A percentile compares a stretch with the other conserved stretches of the same genome.
Evolutionary conservation across 2,888 invertebrate genomes (phyloP).

Genomic region (Lottia gigantea): DNA sequence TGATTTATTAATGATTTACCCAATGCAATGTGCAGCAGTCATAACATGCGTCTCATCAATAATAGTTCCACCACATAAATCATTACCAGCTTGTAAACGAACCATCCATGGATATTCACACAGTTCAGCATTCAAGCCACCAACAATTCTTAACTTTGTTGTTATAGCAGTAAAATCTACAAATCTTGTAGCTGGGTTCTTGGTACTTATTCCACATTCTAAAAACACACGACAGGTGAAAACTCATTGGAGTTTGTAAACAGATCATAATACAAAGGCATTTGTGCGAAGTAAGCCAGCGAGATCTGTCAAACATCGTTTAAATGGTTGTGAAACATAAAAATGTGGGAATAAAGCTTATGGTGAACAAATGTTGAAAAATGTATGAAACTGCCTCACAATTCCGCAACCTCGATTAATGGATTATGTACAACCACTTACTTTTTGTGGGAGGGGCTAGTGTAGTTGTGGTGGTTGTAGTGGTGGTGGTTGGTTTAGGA

Average conservation of each 20-base stretch:
- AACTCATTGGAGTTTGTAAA: too few species aligned
- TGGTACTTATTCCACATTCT: slow-evolving; percentile 21
- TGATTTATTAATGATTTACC: slow-evolving; percentile 17
- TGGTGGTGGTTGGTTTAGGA: not conserved
- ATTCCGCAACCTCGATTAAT: too few species aligned
- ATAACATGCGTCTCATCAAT: slow-evolving; percentile 28
- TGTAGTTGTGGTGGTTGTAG: not conserved
- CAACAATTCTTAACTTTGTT: slow-evolving; percentile 19
- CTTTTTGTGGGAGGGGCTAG: not conserved
- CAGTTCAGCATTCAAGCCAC: slow-evolving; percentile 11
- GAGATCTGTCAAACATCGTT: too few species aligned
- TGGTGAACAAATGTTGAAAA: too few species aligned
- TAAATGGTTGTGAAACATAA: too few species aligned
- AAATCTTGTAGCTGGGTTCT: slow-evolving; percentile 7
- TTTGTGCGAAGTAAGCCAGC: too few species aligned
- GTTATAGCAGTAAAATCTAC: not conserved
- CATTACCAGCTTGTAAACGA: slow-evolving; percentile 1
- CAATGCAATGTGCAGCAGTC: slow-evolving; percentile 34
- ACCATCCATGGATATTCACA: slow-evolving; percentile 23
- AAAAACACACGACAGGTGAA: not conserved
- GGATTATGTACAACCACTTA: not conserved
- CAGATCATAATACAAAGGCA: too few species aligned
- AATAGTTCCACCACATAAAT: slow-evolving; percentile 29
- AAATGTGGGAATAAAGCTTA: too few species aligned
- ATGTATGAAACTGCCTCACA: too few species aligned